Evolutionary conservation across 64 coral and sea anemone species (phyloP).

Genomic region (Platygyra sinensis): DNA sequence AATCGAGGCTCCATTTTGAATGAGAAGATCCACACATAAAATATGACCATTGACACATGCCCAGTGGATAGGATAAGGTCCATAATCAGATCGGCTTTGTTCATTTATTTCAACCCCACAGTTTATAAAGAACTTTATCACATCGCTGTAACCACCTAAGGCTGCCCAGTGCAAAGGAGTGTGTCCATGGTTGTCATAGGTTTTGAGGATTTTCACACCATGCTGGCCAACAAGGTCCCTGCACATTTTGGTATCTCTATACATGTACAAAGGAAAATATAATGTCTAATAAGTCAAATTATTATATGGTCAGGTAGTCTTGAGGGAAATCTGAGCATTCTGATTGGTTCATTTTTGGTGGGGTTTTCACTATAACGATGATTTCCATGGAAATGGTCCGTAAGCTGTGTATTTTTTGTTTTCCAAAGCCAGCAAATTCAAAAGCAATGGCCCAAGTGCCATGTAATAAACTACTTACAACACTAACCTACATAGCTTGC

Average conservation of each 20-base stretch:
- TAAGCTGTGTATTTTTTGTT: no score
- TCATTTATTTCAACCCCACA: constrained; percentile 87
- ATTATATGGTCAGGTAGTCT: no score
- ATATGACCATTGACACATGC: constrained; percentile 96
- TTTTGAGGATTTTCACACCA: constrained; percentile 80
- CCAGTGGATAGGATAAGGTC: constrained; percentile 93
- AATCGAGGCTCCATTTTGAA: constrained; percentile 88
- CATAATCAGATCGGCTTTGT: constrained; percentile 92
- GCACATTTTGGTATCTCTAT: constrained; percentile 74
- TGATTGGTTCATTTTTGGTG: no score
- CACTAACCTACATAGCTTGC: no score
- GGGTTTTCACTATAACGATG: no score
- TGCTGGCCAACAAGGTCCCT: constrained; percentile 66
- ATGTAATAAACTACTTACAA: no score
- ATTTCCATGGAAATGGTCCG: no score
- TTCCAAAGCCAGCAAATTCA: no score
- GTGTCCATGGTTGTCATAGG: constrained; percentile 84
- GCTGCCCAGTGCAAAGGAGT: constrained; percentile 88
- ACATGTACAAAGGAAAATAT: background rate
- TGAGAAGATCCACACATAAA: constrained; percentile 83
- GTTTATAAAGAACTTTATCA: constrained; percentile 87
- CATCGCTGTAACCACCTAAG: constrained; percentile 80
- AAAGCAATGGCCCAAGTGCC: no score
- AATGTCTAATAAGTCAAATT: background rate
- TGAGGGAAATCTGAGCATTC: no score